These are phyloP conservation scores for Pseudomyrmex pallidus DNA, from an alignment of 1,140 invertebrate genomes.

Conservation along the genomic window DNA sequence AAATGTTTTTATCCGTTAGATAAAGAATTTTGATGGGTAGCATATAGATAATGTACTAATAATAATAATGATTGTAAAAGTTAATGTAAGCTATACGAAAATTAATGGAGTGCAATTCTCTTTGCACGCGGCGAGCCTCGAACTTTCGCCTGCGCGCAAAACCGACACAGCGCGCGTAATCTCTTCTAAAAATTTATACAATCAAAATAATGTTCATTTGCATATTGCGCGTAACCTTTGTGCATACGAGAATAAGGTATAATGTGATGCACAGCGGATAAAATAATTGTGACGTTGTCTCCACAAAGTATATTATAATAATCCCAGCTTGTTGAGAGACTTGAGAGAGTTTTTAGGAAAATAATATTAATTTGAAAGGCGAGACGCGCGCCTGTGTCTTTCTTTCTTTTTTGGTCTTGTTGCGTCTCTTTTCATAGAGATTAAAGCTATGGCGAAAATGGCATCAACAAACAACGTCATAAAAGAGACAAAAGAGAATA, in stretches of 20 bases:
- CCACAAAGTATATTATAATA: slow-evolving; percentile 26
- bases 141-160: background rate
- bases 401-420: background rate
- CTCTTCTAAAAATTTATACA: background rate
- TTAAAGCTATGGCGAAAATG: slow-evolving; percentile 54
- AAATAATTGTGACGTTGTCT: background rate
- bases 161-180: background rate
- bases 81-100: background rate
- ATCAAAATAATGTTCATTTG: slow-evolving; percentile 12
- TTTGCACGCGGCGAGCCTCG: background rate
- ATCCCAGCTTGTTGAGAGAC: slow-evolving; percentile 16
- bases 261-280: background rate
- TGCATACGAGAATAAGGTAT: background rate
- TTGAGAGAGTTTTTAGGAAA: slow-evolving; percentile 38
- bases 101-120: background rate
- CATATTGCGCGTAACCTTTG: background rate
- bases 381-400: background rate
- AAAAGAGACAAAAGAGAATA: slow-evolving; percentile 21
- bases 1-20: too few species aligned
- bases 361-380: slow-evolving; percentile 51
- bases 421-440: slow-evolving; percentile 12
- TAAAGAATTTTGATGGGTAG: too few species aligned
- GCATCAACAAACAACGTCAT: slow-evolving; percentile 38
- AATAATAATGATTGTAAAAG: slow-evolving; percentile 1
- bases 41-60: background rate